A percentile compares a stretch with the other conserved stretches of the same genome.
These are phyloP conservation scores for Bucco capensis DNA, from an alignment of 2,113 vertebrate genomes.

Conservation along the genomic window DNA sequence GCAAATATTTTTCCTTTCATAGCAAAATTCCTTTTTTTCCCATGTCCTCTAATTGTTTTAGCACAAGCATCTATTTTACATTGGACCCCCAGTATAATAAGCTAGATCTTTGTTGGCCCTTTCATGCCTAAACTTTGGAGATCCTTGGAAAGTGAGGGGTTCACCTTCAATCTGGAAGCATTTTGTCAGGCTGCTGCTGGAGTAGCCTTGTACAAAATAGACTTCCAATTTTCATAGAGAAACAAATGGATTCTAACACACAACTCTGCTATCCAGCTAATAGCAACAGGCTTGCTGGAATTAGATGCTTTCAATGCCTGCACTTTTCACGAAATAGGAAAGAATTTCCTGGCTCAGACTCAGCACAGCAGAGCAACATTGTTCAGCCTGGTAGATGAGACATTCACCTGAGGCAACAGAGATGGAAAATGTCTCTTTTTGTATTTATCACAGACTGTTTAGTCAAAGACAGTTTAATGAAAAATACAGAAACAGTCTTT, in stretches of 20 bases:
- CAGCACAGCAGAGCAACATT: neutral
- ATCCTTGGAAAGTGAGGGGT: neutral
- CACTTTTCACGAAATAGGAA: neutral
- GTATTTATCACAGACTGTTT: neutral
- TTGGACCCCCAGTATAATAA: neutral
- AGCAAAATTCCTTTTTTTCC: neutral
- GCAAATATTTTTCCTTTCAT: neutral
- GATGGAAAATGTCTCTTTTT: neutral
- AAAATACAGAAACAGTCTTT: neutral
- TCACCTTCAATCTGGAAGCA: neutral
- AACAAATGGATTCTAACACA: rapidly evolving
- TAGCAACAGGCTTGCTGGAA: neutral
- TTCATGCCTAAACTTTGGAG: neutral
- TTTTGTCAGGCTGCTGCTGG: neutral
- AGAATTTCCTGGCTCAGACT: neutral
- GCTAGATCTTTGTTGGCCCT: neutral
- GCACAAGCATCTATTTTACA: neutral
- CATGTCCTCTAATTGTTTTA: neutral
- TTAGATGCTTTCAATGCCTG: neutral
- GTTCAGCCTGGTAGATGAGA: neutral
- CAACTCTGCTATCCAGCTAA: neutral
- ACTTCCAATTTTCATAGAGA: neutral
- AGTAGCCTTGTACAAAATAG: neutral
- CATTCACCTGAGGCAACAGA: neutral
- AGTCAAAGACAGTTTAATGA: neutral